Evolutionary conservation across 2,888 invertebrate species (phyloP).

Genomic region (Epirrita christyi): DNA sequence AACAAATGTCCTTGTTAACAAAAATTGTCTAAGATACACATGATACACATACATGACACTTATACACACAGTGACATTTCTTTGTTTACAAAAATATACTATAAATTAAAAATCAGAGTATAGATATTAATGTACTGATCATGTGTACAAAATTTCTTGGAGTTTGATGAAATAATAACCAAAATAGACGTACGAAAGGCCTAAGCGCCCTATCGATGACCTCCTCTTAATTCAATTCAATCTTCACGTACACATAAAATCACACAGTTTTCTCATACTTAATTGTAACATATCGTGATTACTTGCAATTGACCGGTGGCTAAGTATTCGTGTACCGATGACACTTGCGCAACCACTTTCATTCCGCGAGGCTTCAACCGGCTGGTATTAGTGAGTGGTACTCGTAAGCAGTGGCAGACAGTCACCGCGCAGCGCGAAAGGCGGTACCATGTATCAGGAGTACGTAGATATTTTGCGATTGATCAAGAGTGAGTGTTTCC

Average conservation of each 20-base stretch:
- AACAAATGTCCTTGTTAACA: too few relatives aligned
- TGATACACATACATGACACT: too few relatives aligned
- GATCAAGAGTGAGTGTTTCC: slow-evolving; percentile 41
- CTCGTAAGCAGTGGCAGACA: slow-evolving; percentile 13
- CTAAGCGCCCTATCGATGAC: too few relatives aligned
- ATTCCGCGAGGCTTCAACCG: slow-evolving; percentile 7
- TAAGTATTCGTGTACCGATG: neutral
- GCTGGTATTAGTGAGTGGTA: slow-evolving; percentile 4
- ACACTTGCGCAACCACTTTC: slow-evolving; percentile 31
- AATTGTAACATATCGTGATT: slow-evolving; percentile 19
- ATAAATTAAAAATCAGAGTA: too few relatives aligned
- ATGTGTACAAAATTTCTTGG: too few relatives aligned
- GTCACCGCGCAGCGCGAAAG: slow-evolving; percentile 17
- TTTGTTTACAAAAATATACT: too few relatives aligned
- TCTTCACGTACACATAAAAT: neutral
- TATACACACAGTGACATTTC: too few relatives aligned
- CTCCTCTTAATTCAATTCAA: too few relatives aligned
- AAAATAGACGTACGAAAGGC: too few relatives aligned
- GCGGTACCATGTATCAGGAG: slow-evolving; percentile 40
- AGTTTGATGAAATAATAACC: too few relatives aligned
- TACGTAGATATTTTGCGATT: slow-evolving; percentile 43
- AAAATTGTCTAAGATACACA: too few relatives aligned
- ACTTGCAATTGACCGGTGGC: slow-evolving; percentile 8
- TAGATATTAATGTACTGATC: too few relatives aligned
- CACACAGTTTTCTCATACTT: slow-evolving; percentile 13